phyloP scores from a whole-genome alignment of 1,140 invertebrate species.

The Leptoteleia sp. region DNA sequence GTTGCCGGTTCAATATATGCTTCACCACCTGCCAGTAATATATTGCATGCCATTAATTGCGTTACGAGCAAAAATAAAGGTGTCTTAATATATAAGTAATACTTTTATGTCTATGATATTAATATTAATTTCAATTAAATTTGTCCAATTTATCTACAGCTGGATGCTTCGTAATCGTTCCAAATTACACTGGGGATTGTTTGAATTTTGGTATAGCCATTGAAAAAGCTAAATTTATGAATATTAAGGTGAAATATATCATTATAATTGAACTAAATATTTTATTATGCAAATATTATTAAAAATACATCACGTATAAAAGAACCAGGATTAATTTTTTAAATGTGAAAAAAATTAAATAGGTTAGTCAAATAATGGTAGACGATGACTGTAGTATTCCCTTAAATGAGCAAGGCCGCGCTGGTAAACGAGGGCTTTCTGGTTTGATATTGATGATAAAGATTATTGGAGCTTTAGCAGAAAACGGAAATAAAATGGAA shows the following conservation, averaged over 20 bases:
- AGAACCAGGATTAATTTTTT: no score
- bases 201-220: constrained; percentile 93
- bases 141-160: constrained; percentile 76
- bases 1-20: constrained; percentile 90
- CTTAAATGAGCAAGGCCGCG: constrained; percentile 82
- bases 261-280: constrained; percentile 1
- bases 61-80: constrained; percentile 81
- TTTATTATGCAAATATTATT: no score
- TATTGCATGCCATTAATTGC: constrained; percentile 86
- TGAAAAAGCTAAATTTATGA: constrained; percentile 85
- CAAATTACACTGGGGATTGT: constrained; percentile 94
- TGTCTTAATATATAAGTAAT: constrained; percentile 6
- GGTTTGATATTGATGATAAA: constrained; percentile 88
- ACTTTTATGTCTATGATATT: no score
- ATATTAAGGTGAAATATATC: constrained; percentile 82
- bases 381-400: constrained; percentile 87
- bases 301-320: no score
- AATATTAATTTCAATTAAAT: no score
- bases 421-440: constrained; percentile 88
- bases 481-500: constrained; percentile 83
- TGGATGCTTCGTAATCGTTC: constrained; percentile 88
- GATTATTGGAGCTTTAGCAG: constrained; percentile 88
- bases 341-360: constrained; percentile 13
- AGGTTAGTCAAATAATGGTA: constrained; percentile 86
- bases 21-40: constrained; percentile 87